These are phyloP conservation scores for Polyommatus icarus DNA, from an alignment of 2,888 invertebrate species.

Conservation along the genomic window DNA sequence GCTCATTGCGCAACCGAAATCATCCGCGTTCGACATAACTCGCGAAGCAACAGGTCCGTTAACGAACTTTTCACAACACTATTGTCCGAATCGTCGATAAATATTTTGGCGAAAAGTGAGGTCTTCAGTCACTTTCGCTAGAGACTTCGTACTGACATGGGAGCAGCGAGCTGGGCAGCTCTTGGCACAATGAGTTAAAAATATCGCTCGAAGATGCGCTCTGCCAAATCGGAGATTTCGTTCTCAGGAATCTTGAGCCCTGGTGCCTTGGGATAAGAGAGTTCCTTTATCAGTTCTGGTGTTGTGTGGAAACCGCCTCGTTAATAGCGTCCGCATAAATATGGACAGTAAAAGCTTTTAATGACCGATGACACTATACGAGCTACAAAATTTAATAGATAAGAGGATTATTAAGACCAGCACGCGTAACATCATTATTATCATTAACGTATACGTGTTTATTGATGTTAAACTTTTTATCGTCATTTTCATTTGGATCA, in stretches of 20 bases:
- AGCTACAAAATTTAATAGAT: slow-evolving; percentile 20
- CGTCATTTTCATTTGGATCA: not conserved
- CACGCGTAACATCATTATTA: not conserved
- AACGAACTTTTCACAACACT: slow-evolving; percentile 34
- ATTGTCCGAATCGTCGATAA: slow-evolving; percentile 18
- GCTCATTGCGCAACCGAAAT: slow-evolving; percentile 62
- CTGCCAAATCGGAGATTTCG: slow-evolving; percentile 71
- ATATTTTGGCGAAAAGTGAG: slow-evolving; percentile 44
- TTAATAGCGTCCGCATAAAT: slow-evolving; percentile 32
- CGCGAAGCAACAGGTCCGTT: slow-evolving; percentile 16
- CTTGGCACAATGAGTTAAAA: slow-evolving; percentile 79
- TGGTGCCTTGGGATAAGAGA: slow-evolving; percentile 60
- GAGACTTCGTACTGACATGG: slow-evolving; percentile 64
- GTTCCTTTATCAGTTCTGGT: slow-evolving; percentile 35
- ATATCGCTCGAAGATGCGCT: slow-evolving; percentile 78
- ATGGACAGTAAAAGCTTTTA: slow-evolving; percentile 17
- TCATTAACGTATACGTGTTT: not conserved
- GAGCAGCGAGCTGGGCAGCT: slow-evolving; percentile 71
- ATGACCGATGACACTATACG: slow-evolving; percentile 21
- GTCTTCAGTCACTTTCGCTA: slow-evolving; percentile 68
- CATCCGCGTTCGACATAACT: slow-evolving; percentile 42
- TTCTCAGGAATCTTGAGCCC: slow-evolving; percentile 72
- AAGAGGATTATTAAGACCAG: not conserved
- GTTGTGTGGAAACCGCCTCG: slow-evolving; percentile 32
- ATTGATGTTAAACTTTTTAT: not conserved